Conservation (phyloP, 2,888 invertebrate species). For the Dinocampus coccinellae region DNA sequence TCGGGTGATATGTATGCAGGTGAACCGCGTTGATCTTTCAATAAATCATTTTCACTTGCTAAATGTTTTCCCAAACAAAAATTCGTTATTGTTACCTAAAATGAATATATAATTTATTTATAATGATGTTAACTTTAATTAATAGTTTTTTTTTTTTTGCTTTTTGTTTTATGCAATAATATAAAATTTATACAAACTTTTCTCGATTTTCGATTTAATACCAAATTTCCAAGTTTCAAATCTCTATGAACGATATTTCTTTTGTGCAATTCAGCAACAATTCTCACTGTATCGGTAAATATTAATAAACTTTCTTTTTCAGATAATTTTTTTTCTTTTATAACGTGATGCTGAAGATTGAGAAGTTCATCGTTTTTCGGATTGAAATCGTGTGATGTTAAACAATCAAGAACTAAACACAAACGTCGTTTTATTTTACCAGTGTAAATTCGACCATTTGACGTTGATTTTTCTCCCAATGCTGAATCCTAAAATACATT, state of each 20-base stretch:
- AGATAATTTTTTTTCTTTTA: constrained; percentile 80
- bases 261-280: constrained; percentile 82
- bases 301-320: constrained; percentile 82
- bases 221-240: constrained; percentile 82
- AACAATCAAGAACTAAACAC: constrained; percentile 81
- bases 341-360: constrained; percentile 82
- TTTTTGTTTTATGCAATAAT: not conserved
- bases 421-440: constrained; percentile 74
- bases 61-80: constrained; percentile 84
- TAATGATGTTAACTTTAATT: not conserved
- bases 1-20: constrained; percentile 88
- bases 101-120: not conserved
- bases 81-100: constrained; percentile 77
- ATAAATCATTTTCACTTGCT: constrained; percentile 78
- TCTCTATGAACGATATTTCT: constrained; percentile 84
- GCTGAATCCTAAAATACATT: constrained; percentile 75
- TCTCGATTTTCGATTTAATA: constrained; percentile 78
- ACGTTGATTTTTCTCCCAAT: constrained; percentile 75
- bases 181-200: constrained; percentile 54
- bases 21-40: constrained; percentile 83
- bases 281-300: constrained; percentile 81
- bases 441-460: constrained; percentile 71
- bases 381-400: constrained; percentile 78
- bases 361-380: constrained; percentile 73
- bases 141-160: not conserved